Conservation (phyloP, 2,113 vertebrate genomes). For the Smithornis capensis region DNA sequence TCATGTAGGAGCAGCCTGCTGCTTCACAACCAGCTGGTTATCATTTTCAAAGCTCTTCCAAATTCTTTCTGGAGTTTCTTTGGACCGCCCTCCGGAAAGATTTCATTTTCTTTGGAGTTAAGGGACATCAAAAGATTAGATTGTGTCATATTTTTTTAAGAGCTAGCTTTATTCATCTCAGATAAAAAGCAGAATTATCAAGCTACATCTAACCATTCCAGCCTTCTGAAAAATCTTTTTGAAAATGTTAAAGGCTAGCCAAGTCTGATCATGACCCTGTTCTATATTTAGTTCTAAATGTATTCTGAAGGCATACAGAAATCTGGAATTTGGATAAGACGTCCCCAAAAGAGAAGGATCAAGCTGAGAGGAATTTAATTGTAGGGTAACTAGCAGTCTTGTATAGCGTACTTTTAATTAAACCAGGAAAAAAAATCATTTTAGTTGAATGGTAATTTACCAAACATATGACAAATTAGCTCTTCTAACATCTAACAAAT, state of each 20-base stretch:
- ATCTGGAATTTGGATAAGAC: background rate
- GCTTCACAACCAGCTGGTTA: constrained; percentile 49
- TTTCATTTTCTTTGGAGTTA: constrained; percentile 68
- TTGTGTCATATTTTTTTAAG: constrained; percentile 45
- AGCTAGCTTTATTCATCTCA: constrained; percentile 31
- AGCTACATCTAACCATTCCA: constrained; percentile 36
- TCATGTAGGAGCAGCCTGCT: constrained; percentile 48
- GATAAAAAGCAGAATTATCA: constrained; percentile 65
- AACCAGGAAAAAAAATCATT: background rate
- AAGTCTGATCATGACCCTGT: background rate
- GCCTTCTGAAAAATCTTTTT: constrained; percentile 10
- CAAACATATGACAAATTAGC: background rate
- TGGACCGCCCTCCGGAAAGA: constrained; percentile 61
- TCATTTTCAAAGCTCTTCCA: constrained; percentile 65
- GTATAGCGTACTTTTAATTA: background rate
- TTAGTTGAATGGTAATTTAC: background rate
- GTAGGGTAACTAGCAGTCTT: background rate
- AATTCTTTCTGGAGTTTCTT: constrained; percentile 69
- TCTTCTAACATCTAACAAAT: background rate
- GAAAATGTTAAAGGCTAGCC: background rate
- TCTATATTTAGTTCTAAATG: constrained; percentile 13
- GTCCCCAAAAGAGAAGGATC: background rate
- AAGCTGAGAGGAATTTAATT: background rate
- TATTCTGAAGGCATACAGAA: background rate
- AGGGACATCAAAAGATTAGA: constrained; percentile 63